These are phyloP conservation scores for Tachina lurida DNA, from an alignment of 2,888 invertebrate genomes.

Conservation along the genomic window DNA sequence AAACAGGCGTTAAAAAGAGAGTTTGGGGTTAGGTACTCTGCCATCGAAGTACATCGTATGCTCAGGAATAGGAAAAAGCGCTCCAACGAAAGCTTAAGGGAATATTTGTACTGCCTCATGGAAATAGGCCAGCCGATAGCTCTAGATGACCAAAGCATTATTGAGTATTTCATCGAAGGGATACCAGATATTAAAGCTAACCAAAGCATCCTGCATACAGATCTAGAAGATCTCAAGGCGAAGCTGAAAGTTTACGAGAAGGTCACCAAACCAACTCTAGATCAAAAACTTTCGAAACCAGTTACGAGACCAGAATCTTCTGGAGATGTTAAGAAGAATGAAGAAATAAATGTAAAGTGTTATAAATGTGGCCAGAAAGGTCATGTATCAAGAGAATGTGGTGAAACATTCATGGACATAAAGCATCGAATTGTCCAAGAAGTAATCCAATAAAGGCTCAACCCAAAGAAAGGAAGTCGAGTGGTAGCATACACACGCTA, in stretches of 20 bases:
- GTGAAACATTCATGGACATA: not conserved
- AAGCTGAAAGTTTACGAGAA: slow-evolving; percentile 50
- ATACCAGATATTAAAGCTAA: slow-evolving; percentile 44
- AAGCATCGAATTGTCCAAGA: slow-evolving; percentile 16
- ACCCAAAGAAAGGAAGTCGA: not conserved
- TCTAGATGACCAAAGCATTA: not conserved
- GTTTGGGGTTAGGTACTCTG: slow-evolving; percentile 45
- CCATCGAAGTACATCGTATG: slow-evolving; percentile 57
- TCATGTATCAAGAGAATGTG: not conserved
- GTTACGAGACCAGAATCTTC: not conserved
- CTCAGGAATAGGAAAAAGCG: not conserved
- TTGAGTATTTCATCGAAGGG: slow-evolving; percentile 65
- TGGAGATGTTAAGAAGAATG: not conserved
- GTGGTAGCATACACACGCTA: not conserved
- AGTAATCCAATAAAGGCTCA: not conserved
- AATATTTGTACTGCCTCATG: not conserved
- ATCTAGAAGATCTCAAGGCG: slow-evolving; percentile 36
- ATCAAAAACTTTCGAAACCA: not conserved
- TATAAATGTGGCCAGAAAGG: not conserved
- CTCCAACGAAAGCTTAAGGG: not conserved
- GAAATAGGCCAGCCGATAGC: not conserved
- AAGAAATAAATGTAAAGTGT: not conserved
- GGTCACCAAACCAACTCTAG: not conserved
- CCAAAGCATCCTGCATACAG: slow-evolving; percentile 16
- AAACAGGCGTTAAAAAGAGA: slow-evolving; percentile 40